Evolutionary conservation across 2,888 invertebrate genomes (phyloP).

Genomic region (Tetramorium bicarinatum): DNA sequence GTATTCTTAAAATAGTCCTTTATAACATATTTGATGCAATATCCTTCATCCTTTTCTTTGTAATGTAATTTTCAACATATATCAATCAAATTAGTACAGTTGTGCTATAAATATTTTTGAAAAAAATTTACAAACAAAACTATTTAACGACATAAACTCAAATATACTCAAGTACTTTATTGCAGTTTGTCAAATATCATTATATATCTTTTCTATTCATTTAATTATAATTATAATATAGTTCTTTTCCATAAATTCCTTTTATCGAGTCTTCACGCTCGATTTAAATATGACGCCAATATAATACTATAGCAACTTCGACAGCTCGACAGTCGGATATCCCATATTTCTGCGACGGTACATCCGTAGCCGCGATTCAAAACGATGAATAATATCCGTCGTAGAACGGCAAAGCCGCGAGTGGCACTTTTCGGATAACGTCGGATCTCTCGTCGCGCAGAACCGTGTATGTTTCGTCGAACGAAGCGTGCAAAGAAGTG

Average conservation of each 20-base stretch:
- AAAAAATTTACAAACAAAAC: background rate
- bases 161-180: background rate
- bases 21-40: background rate
- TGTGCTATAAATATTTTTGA: background rate
- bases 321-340: constrained; percentile 41
- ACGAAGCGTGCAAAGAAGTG: constrained; percentile 1
- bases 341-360: constrained; percentile 15
- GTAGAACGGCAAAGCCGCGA: constrained; percentile 23
- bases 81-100: background rate
- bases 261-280: background rate
- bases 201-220: background rate
- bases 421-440: constrained; percentile 49
- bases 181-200: background rate
- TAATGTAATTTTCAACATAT: background rate
- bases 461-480: constrained; percentile 18
- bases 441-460: background rate
- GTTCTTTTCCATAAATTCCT: background rate
- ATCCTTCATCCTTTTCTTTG: background rate
- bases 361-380: constrained; percentile 23
- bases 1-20: background rate
- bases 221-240: constrained; percentile 6
- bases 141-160: background rate
- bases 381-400: constrained; percentile 43
- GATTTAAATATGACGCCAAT: constrained; percentile 19
- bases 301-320: constrained; percentile 32